phyloP scores from a whole-genome alignment of 2,113 vertebrate species.

The Spizaetus ornatus region DNA sequence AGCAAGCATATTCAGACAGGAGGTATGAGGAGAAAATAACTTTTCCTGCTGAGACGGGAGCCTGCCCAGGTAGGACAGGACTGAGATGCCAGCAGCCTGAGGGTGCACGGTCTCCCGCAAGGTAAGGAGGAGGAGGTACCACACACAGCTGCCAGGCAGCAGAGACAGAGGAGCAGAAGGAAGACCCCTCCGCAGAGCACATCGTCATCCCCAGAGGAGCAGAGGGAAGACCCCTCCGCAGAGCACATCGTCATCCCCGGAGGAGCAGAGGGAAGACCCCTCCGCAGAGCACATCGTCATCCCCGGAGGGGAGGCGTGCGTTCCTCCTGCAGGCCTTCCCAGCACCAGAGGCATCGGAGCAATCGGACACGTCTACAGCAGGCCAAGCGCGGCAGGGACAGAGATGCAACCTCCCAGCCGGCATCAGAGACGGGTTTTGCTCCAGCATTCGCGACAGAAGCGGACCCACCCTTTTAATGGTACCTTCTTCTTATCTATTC shows the following conservation, averaged over 20 bases:
- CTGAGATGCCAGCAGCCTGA: background rate
- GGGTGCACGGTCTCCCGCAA: rapidly evolving
- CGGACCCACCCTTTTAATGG: background rate
- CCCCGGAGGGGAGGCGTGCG: rapidly evolving
- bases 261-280: background rate
- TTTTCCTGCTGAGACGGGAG: background rate
- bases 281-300: background rate
- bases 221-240: background rate
- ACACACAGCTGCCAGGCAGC: background rate
- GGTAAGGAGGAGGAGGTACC: background rate
- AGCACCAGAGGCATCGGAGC: background rate
- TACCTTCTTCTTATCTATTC: background rate
- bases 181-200: background rate
- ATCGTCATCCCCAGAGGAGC: background rate
- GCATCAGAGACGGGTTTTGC: background rate
- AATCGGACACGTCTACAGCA: background rate
- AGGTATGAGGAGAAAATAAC: background rate
- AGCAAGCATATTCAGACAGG: background rate
- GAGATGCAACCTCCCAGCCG: background rate
- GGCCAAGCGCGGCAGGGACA: background rate
- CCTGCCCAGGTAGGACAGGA: background rate
- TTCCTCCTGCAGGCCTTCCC: background rate
- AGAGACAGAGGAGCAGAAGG: background rate
- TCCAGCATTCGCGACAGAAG: background rate
- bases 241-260: background rate